Conservation (phyloP, 2,113 vertebrate species). For the Syrmaticus mikado region DNA sequence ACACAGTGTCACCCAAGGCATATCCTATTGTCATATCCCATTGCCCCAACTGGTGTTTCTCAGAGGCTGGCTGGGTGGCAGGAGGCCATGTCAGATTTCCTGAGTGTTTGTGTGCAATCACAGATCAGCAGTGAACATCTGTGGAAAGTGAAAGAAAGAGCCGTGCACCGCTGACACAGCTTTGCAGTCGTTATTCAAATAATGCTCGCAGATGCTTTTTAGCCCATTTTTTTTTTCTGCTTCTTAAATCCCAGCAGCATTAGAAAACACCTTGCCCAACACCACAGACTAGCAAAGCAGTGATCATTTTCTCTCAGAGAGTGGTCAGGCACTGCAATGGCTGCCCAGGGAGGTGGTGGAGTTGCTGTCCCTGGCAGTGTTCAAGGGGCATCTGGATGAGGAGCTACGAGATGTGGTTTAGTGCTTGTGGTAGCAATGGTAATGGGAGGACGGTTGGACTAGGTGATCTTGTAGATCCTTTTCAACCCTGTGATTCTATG, state of each 20-base stretch:
- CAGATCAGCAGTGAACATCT: not conserved
- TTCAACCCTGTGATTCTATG: no score
- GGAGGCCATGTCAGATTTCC: not conserved
- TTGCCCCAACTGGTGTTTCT: not conserved
- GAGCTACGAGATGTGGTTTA: no score
- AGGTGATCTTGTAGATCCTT: no score
- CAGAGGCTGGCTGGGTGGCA: not conserved
- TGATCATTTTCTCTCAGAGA: not conserved
- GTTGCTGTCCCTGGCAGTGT: no score
- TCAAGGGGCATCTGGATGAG: no score
- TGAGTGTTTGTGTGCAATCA: not conserved
- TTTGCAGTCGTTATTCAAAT: not conserved
- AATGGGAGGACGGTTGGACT: no score
- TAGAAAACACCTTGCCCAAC: not conserved
- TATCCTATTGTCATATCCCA: not conserved
- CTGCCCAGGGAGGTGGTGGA: no score
- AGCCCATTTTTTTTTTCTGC: not conserved
- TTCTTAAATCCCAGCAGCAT: not conserved
- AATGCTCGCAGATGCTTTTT: not conserved
- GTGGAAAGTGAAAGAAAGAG: conserved; percentile 20
- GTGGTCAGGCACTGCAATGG: no score
- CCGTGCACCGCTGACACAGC: not conserved
- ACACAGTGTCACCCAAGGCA: not conserved
- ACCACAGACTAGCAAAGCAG: not conserved
- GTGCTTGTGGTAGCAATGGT: no score